Percentiles rank a stretch among this genome's conserved stretches.
Conservation (phyloP, 2,888 invertebrate species). For the Diarsia mendica region DNA sequence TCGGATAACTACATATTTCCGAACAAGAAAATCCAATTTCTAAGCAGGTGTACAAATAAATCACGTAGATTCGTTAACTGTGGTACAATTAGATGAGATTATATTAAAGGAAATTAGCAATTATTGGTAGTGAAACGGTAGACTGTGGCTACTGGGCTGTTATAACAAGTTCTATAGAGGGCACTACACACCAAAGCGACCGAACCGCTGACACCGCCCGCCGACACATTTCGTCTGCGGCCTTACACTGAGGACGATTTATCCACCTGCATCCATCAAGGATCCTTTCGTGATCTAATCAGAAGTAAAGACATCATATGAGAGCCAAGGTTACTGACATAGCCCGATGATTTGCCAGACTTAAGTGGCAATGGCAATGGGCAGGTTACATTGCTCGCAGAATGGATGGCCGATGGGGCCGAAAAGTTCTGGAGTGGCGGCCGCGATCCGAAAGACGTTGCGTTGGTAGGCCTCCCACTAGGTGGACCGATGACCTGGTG, state of each 20-base stretch:
- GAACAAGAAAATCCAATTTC: conserved; percentile 51
- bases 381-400: no score
- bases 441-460: no score
- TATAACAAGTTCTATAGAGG: conserved; percentile 57
- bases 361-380: no score
- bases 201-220: neutral
- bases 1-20: conserved; percentile 34
- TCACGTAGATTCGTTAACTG: conserved; percentile 51
- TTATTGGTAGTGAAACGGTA: conserved; percentile 71
- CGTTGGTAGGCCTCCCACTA: no score
- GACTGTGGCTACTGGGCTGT: conserved; percentile 68
- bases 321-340: no score
- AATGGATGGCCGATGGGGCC: no score
- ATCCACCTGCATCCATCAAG: no score
- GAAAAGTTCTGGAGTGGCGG: no score
- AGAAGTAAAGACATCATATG: no score
- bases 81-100: conserved; percentile 69
- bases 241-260: neutral
- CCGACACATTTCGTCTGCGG: neutral
- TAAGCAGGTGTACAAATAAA: conserved; percentile 53
- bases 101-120: conserved; percentile 73
- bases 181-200: neutral
- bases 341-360: no score
- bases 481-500: no score
- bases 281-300: no score